Percentiles rank a stretch among this genome's conserved stretches.
Conservation (phyloP, 2,113 vertebrate genomes). For the Pteruthius melanotis region DNA sequence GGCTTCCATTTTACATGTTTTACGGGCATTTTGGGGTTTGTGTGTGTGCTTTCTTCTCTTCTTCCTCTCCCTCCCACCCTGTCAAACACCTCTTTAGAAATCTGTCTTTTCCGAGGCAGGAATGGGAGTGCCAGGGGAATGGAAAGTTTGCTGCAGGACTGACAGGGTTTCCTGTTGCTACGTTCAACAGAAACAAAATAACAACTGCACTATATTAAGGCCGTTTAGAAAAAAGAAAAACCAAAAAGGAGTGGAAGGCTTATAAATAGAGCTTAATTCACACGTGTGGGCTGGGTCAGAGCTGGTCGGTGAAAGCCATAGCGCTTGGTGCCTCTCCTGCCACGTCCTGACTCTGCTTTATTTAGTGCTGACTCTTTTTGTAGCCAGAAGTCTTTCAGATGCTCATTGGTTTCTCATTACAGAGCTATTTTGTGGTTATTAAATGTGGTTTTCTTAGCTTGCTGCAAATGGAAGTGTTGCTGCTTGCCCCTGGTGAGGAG, state of each 20-base stretch:
- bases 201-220: slow-evolving; percentile 50
- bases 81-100: slow-evolving; percentile 28
- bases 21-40: background rate
- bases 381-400: slow-evolving; percentile 29
- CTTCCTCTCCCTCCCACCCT: background rate
- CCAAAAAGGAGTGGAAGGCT: background rate
- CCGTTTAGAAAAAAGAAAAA: background rate
- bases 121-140: slow-evolving; percentile 46
- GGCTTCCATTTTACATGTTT: slow-evolving; percentile 4
- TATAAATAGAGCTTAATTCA: slow-evolving; percentile 62
- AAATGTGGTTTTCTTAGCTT: background rate
- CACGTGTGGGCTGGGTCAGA: background rate
- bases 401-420: background rate
- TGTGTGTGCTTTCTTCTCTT: background rate
- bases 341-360: background rate
- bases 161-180: slow-evolving; percentile 62
- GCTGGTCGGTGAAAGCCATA: background rate
- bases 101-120: slow-evolving; percentile 35
- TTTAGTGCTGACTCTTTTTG: slow-evolving; percentile 1
- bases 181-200: slow-evolving; percentile 61
- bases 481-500: background rate
- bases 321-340: background rate
- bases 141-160: slow-evolving; percentile 41
- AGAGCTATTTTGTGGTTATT: slow-evolving; percentile 2
- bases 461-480: background rate